phyloP scores from a whole-genome alignment of 1,140 invertebrate genomes.

The Dinothrombium tinctorium region DNA sequence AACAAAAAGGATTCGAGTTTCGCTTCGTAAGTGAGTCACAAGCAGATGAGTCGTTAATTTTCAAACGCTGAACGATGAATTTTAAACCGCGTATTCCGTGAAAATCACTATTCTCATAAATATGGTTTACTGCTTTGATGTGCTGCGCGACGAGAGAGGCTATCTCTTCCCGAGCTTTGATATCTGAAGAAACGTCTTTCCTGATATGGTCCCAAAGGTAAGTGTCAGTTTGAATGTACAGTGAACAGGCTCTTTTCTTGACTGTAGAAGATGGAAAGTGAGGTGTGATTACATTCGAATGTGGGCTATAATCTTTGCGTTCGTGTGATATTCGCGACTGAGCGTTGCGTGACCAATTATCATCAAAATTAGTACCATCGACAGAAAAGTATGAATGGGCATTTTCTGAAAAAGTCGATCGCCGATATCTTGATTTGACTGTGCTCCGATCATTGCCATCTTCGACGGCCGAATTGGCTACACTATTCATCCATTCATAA shows the following conservation, averaged over 20 bases:
- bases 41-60: conserved; percentile 69
- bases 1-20: conserved; percentile 73
- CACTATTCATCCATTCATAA: conserved; percentile 66
- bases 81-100: conserved; percentile 80
- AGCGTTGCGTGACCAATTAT: no score
- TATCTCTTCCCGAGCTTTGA: conserved; percentile 87
- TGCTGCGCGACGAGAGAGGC: conserved; percentile 88
- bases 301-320: no score
- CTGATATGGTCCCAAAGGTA: conserved; percentile 79
- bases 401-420: no score
- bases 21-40: conserved; percentile 35
- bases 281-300: no score
- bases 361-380: no score
- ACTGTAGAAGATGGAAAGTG: no score
- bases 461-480: conserved; percentile 68
- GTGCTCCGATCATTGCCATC: no score
- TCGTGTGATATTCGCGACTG: no score
- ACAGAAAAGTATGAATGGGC: no score
- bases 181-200: conserved; percentile 28
- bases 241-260: conserved; percentile 18
- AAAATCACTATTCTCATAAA: conserved; percentile 85
- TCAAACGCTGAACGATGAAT: conserved; percentile 91
- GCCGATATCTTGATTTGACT: no score
- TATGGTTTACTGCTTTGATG: conserved; percentile 92
- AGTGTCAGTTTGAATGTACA: conserved; percentile 93